Percentiles rank a stretch among this genome's conserved stretches.
phyloP scores from a whole-genome alignment of 2,113 vertebrate genomes.

The Panurus biarmicus region DNA sequence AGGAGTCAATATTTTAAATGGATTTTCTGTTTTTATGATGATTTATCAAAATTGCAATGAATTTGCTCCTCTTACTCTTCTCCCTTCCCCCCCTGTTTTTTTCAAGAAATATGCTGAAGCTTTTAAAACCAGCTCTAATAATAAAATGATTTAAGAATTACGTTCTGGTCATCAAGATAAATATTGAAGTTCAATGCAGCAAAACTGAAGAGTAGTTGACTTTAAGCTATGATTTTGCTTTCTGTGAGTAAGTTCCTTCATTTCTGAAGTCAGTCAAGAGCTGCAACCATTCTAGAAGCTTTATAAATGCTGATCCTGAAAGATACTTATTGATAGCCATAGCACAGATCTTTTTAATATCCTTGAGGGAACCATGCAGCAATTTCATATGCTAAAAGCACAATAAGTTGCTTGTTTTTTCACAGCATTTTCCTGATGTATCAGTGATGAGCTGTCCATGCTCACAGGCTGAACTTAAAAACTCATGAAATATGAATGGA shows the following conservation, averaged over 20 bases:
- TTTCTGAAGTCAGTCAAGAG: neutral
- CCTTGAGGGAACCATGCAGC: neutral
- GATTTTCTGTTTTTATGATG: neutral
- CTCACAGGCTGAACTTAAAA: neutral
- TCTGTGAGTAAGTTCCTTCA: neutral
- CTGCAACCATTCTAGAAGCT: neutral
- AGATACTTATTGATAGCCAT: conserved; percentile 29
- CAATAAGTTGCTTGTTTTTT: conserved; percentile 12
- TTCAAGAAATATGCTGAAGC: neutral
- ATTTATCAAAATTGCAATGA: neutral
- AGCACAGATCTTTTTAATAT: conserved; percentile 35
- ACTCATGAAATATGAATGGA: conserved; percentile 22
- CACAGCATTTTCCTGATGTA: neutral
- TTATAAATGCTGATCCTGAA: conserved; percentile 17
- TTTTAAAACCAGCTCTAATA: neutral
- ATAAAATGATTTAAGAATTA: neutral
- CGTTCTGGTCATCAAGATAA: neutral
- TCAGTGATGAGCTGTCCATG: conserved; percentile 21
- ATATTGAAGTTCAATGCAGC: neutral
- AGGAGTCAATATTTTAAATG: neutral
- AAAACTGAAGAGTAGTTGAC: neutral
- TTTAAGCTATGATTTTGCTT: neutral
- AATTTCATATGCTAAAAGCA: conserved; percentile 2
- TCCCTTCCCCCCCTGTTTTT: neutral
- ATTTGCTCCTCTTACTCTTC: neutral